A percentile compares a stretch with the other conserved stretches of the same genome.
phyloP scores from a whole-genome alignment of 2,888 invertebrate species.

The Caenorhabditis panamensis region DNA sequence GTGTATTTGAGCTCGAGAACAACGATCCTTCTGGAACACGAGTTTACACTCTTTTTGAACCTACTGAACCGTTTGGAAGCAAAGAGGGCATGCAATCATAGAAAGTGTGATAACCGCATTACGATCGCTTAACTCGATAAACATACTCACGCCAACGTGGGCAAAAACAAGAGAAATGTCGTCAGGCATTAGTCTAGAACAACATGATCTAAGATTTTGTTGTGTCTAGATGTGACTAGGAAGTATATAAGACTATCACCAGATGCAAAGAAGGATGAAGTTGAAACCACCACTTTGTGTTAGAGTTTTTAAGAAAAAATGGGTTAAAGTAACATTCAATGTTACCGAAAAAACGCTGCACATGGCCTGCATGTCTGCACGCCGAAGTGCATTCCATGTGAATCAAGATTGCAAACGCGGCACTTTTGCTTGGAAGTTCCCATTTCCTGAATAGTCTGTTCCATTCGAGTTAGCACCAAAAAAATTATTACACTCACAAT shows the following conservation, averaged over 20 bases:
- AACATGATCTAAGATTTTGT: not conserved
- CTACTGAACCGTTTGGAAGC: not conserved
- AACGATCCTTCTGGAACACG: constrained; percentile 48
- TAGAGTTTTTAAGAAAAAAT: not conserved
- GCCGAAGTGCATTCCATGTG: constrained; percentile 60
- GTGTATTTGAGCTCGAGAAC: constrained; percentile 51
- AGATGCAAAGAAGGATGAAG: constrained; percentile 2
- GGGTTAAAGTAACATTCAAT: constrained; percentile 37
- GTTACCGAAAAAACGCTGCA: constrained; percentile 57
- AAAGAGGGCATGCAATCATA: constrained; percentile 22
- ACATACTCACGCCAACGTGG: not conserved
- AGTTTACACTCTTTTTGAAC: constrained; percentile 16
- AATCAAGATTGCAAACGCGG: constrained; percentile 40
- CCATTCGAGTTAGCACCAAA: not conserved
- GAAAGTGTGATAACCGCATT: not conserved
- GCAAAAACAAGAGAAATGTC: not conserved
- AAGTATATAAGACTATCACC: not conserved
- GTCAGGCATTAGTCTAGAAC: constrained; percentile 2
- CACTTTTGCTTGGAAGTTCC: constrained; percentile 30
- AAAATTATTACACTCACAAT: constrained; percentile 19
- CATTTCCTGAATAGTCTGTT: constrained; percentile 3
- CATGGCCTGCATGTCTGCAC: constrained; percentile 53
- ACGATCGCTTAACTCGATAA: not conserved
- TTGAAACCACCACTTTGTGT: not conserved
- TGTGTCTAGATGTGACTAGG: not conserved